A percentile compares a stretch with the other conserved stretches of the same genome.
Evolutionary conservation across 2,113 vertebrate species (phyloP).

Genomic region (Baryphthengus martii): DNA sequence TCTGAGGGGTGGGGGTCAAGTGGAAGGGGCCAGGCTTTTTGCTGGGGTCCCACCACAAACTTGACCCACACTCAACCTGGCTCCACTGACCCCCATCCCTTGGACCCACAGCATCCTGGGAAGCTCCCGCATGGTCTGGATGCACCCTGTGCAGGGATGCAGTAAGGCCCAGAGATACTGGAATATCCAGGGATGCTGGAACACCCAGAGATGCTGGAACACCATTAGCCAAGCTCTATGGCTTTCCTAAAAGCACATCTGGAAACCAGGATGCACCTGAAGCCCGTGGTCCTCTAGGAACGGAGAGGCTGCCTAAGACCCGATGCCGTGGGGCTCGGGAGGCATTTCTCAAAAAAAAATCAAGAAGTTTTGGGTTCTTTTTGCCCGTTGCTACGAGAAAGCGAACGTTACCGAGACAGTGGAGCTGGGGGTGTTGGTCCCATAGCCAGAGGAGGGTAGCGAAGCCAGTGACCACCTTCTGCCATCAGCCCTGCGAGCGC

Average conservation of each 20-base stretch:
- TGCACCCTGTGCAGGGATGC: background rate
- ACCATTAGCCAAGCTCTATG: background rate
- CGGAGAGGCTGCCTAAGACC: background rate
- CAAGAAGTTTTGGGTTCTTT: background rate
- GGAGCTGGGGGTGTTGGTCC: conserved; percentile 97
- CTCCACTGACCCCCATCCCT: background rate
- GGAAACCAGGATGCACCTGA: background rate
- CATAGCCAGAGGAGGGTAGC: conserved; percentile 95
- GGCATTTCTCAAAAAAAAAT: background rate
- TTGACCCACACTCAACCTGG: rapidly evolving
- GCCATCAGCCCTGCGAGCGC: conserved; percentile 85
- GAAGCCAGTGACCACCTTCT: conserved; percentile 97
- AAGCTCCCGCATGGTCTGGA: rapidly evolving
- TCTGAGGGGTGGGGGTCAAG: too few species aligned
- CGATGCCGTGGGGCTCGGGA: rapidly evolving
- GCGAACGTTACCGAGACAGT: conserved; percentile 85
- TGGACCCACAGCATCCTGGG: background rate
- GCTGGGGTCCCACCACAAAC: background rate
- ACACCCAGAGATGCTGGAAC: background rate
- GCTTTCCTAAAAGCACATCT: background rate
- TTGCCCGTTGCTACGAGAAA: background rate
- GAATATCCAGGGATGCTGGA: background rate
- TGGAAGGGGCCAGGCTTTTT: too few species aligned
- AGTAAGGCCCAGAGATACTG: background rate
- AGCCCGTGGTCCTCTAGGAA: background rate